Base-by-base conservation (phyloP, 1,140 invertebrate species). In the Tetramorium parvispinum region DNA sequence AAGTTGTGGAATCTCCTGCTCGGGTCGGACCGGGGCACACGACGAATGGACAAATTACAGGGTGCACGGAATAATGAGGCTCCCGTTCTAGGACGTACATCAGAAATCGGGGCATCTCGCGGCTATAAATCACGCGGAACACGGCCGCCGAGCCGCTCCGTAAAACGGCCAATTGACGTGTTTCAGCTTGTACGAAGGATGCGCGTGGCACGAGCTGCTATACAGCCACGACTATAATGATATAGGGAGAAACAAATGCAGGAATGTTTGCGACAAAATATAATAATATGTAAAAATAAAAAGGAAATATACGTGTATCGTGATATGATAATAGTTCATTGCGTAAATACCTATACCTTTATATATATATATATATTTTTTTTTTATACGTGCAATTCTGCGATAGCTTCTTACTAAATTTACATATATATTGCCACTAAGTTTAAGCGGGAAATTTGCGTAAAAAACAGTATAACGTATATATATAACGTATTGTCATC, bases 1-100 rank as follows among this genome's bases (percentile, higher is more conserved):
- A 89, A 87, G 89, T 78, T 43, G 40, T 55, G 88, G 89, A 90
- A 89, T 89, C 89, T 63, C 51, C 73, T 11, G 40, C 27, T 59
- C 32, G 40, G 68, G 49, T 78, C 71, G 68, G 71, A 88, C 76
- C 87, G 75, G 87, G 93, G 92, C 94, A 94, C 93, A 94, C 94
- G 94, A 94, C 94, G 87, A 87, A 87, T 91, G 93, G 92, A 94
- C 93, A 95, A 95, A 95, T 95, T 95, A 95, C 91, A 94, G 94
- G 94, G 93, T 95, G 87, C 90, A 86, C 78, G 86, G 94, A 94
- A 95, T 95, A 95, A 94, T 94, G 87, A 94, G 94, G 94, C 94
- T 94, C 92, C 94, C 92, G 94, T 94, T 94, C 90, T 90, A 89
- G 89, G 90, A 90, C 77, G 55, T 91, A 91, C 86, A 91, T 91